Evolutionary conservation across 1,140 invertebrate genomes (phyloP).

Genomic region (Contarinia nasturtii): DNA sequence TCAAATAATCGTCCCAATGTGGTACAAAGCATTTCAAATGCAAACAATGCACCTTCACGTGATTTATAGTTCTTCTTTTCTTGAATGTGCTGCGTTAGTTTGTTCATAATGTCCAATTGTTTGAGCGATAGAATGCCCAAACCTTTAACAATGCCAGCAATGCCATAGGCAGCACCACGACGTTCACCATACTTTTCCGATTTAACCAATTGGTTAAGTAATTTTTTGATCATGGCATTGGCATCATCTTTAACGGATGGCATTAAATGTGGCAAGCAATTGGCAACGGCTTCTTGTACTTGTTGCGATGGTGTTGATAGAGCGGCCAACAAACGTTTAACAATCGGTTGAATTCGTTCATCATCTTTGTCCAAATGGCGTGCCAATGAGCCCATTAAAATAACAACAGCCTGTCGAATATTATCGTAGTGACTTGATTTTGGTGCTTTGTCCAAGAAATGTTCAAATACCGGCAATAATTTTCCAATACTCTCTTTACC

Average conservation of each 20-base stretch:
- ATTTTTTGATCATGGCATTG: slow-evolving; percentile 66
- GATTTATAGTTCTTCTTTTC: slow-evolving; percentile 91
- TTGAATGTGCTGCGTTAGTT: slow-evolving; percentile 82
- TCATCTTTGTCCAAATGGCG: slow-evolving; percentile 85
- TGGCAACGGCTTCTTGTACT: slow-evolving; percentile 95
- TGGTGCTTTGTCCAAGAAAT: slow-evolving; percentile 76
- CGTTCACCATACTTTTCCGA: slow-evolving; percentile 90
- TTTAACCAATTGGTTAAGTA: slow-evolving; percentile 74
- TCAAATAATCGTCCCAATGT: slow-evolving; percentile 93
- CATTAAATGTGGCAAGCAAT: slow-evolving; percentile 85
- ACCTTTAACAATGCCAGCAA: slow-evolving; percentile 83
- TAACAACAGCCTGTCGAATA: slow-evolving; percentile 86
- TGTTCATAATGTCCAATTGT: slow-evolving; percentile 89
- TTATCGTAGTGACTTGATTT: slow-evolving; percentile 81
- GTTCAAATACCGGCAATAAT: slow-evolving; percentile 74
- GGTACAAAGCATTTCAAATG: slow-evolving; percentile 91
- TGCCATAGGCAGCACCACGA: slow-evolving; percentile 68
- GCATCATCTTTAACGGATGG: slow-evolving; percentile 82
- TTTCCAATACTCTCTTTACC: slow-evolving; percentile 62
- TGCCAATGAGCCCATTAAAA: slow-evolving; percentile 91
- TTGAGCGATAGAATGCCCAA: slow-evolving; percentile 90
- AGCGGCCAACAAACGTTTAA: slow-evolving; percentile 73
- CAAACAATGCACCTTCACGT: slow-evolving; percentile 89
- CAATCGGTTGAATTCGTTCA: slow-evolving; percentile 75
- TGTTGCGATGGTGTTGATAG: slow-evolving; percentile 91